These are phyloP conservation scores for Australoheros facetus DNA, from an alignment of 2,797 vertebrate species.

Conservation along the genomic window DNA sequence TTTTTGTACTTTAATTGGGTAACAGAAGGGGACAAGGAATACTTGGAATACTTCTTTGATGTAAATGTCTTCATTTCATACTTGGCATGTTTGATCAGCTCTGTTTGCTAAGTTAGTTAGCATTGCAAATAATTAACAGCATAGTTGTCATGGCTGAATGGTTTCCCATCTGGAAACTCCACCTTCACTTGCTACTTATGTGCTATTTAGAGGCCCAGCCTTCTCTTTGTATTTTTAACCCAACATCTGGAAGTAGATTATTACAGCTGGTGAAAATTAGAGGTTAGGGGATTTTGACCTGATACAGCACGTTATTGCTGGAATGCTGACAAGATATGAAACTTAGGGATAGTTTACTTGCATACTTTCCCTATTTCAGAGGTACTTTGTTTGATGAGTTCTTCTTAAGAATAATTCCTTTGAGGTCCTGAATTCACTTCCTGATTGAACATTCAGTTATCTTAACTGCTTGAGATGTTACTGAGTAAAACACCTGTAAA, in stretches of 20 bases:
- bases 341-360: conserved; percentile 14
- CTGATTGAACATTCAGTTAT: not conserved
- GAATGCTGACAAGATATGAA: conserved; percentile 59
- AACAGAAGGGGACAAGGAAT: not conserved
- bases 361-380: conserved; percentile 1
- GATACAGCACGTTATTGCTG: conserved; percentile 65
- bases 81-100: conserved; percentile 9
- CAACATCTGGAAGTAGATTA: conserved; percentile 65
- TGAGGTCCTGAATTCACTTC: not conserved
- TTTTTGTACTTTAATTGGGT: conserved; percentile 3
- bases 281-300: conserved; percentile 60
- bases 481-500: conserved; percentile 7
- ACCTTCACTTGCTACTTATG: not conserved
- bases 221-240: conserved; percentile 44
- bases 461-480: not conserved
- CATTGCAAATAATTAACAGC: conserved; percentile 60
- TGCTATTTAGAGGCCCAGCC: conserved; percentile 15
- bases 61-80: conserved; percentile 5
- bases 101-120: conserved; percentile 39
- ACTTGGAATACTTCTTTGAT: not conserved
- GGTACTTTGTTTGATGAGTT: not conserved
- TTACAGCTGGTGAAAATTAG: conserved; percentile 73
- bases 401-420: conserved; percentile 9
- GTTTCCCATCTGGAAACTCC: conserved; percentile 1
- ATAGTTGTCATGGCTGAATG: conserved; percentile 14